A percentile compares a stretch with the other conserved stretches of the same genome.
These are phyloP conservation scores for Ligdia adustata DNA, from an alignment of 2,888 invertebrate genomes.

Conservation along the genomic window DNA sequence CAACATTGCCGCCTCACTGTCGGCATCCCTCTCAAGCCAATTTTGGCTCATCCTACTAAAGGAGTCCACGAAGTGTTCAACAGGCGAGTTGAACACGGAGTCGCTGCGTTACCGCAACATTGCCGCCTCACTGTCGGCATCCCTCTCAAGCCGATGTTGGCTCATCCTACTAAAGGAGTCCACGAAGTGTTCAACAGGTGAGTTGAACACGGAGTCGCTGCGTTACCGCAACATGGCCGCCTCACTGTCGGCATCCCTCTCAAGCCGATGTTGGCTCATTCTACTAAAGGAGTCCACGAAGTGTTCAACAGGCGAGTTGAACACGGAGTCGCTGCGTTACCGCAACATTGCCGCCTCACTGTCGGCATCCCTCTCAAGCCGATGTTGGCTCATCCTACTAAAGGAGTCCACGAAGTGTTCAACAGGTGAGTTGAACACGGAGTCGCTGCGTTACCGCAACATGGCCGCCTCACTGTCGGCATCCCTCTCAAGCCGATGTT, in stretches of 20 bases:
- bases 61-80: conserved; percentile 95
- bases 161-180: conserved; percentile 98
- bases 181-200: conserved; percentile 92
- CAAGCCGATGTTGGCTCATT: conserved; percentile 99
- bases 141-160: conserved; percentile 99
- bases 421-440: conserved; percentile 90
- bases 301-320: conserved; percentile 89
- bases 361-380: conserved; percentile 98
- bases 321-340: conserved; percentile 90
- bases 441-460: conserved; percentile 87
- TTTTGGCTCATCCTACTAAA: conserved; percentile 99
- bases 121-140: conserved; percentile 96
- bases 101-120: conserved; percentile 88
- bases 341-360: conserved; percentile 91
- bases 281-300: conserved; percentile 96
- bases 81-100: conserved; percentile 88
- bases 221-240: conserved; percentile 91
- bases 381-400: conserved; percentile 99
- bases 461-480: conserved; percentile 95
- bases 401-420: conserved; percentile 95
- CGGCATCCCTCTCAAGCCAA: conserved; percentile 97
- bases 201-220: conserved; percentile 87
- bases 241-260: conserved; percentile 96
- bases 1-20: conserved; percentile 93
- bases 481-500: conserved; percentile 99